Conservation (phyloP, 2,113 vertebrate genomes). For the Notothenia coriiceps region DNA sequence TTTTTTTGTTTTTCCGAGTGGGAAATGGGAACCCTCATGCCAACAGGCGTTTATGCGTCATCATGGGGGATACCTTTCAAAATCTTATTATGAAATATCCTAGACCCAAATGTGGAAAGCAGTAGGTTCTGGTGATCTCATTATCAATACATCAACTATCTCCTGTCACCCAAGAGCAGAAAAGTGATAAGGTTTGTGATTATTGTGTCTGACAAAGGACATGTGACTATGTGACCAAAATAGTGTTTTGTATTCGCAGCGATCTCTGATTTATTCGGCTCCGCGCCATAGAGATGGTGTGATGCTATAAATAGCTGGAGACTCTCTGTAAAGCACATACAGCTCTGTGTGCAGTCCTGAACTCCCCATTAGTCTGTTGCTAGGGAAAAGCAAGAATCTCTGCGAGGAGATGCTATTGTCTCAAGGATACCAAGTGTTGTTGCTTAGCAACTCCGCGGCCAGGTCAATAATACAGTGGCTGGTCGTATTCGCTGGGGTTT, state of each 20-base stretch:
- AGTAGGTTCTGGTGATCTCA: background rate
- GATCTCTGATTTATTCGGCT: slow-evolving; percentile 9
- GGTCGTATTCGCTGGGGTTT: slow-evolving; percentile 43
- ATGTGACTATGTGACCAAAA: background rate
- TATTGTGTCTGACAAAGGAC: slow-evolving; percentile 2
- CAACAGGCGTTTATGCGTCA: slow-evolving; percentile 50
- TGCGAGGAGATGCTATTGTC: slow-evolving; percentile 62
- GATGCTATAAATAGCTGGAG: slow-evolving; percentile 73
- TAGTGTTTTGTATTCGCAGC: background rate
- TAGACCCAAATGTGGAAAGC: background rate
- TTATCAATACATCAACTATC: slow-evolving; percentile 17
- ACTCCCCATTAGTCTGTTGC: slow-evolving; percentile 68
- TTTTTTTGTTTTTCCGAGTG: slow-evolving; percentile 20
- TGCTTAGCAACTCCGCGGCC: slow-evolving; percentile 80
- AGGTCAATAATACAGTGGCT: slow-evolving; percentile 76
- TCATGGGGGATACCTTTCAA: slow-evolving; percentile 26
- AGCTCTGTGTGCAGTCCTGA: slow-evolving; percentile 38
- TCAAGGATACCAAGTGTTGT: slow-evolving; percentile 69
- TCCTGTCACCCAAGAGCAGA: background rate
- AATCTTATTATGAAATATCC: slow-evolving; percentile 1
- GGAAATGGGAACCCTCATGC: slow-evolving; percentile 36
- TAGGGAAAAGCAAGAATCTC: slow-evolving; percentile 68
- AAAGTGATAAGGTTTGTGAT: background rate
- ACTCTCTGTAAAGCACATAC: slow-evolving; percentile 22
- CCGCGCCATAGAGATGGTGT: background rate